Conservation (phyloP, 2,888 invertebrate species). For the Mycalesis mineus region DNA sequence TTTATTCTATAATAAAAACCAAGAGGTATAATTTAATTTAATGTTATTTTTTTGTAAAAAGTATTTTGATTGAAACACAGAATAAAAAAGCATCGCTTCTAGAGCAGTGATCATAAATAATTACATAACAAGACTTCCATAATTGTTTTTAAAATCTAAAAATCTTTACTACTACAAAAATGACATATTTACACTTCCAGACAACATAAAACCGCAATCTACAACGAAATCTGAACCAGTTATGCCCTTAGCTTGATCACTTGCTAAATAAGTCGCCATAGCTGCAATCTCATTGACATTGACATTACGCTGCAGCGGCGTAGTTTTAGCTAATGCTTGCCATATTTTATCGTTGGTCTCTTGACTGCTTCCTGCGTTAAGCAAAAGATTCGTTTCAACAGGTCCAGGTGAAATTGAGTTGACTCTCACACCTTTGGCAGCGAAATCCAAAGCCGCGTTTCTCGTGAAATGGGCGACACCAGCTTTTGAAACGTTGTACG, state of each 20-base stretch:
- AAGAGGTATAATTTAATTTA: too few relatives aligned
- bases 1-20: too few relatives aligned
- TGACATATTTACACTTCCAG: background rate
- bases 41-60: too few relatives aligned
- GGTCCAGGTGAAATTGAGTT: slow-evolving; percentile 86
- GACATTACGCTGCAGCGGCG: slow-evolving; percentile 32
- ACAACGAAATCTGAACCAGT: slow-evolving; percentile 38
- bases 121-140: too few relatives aligned
- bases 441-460: slow-evolving; percentile 82
- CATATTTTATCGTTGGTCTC: slow-evolving; percentile 15
- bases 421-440: slow-evolving; percentile 78
- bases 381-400: slow-evolving; percentile 56
- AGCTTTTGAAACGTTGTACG: slow-evolving; percentile 73
- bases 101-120: too few relatives aligned
- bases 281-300: slow-evolving; percentile 42
- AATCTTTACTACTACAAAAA: too few relatives aligned
- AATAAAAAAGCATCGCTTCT: too few relatives aligned
- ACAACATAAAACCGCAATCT: slow-evolving; percentile 13
- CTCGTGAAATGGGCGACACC: slow-evolving; percentile 87
- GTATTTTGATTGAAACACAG: too few relatives aligned
- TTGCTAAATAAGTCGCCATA: slow-evolving; percentile 41
- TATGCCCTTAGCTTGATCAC: slow-evolving; percentile 46
- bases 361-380: slow-evolving; percentile 12
- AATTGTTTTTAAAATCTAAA: too few relatives aligned
- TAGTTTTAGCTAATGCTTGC: background rate